phyloP scores from a whole-genome alignment of 2,888 invertebrate genomes.

The Megalurothrips usitatus region DNA sequence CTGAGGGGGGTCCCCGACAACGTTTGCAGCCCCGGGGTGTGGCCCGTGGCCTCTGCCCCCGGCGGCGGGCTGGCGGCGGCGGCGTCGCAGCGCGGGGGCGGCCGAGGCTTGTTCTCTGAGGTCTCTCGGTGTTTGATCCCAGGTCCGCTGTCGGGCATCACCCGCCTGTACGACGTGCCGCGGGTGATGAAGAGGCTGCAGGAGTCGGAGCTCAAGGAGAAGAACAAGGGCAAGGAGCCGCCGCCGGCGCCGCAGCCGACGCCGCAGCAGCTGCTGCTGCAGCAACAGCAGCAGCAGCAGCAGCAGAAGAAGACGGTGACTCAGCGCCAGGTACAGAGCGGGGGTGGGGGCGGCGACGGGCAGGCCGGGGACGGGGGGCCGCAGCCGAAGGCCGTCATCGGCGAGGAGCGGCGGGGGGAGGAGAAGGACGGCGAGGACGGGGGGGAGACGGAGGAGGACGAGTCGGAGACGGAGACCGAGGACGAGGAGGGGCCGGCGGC shows the following conservation, averaged over 20 bases:
- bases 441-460: not conserved
- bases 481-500: not conserved
- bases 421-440: constrained; percentile 31
- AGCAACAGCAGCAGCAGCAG: constrained; percentile 50
- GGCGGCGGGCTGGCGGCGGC: too few relatives aligned
- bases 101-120: not conserved
- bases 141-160: constrained; percentile 80
- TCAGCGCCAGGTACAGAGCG: constrained; percentile 20
- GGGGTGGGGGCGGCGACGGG: not conserved
- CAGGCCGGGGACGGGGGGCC: not conserved
- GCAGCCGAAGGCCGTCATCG: constrained; percentile 25
- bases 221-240: constrained; percentile 69
- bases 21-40: too few relatives aligned
- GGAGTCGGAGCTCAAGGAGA: constrained; percentile 66
- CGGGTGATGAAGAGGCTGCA: constrained; percentile 84
- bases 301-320: constrained; percentile 39
- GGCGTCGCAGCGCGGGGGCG: too few relatives aligned
- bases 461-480: not conserved
- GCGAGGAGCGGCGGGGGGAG: constrained; percentile 31
- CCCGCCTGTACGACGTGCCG: constrained; percentile 79
- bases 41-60: too few relatives aligned
- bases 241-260: constrained; percentile 46
- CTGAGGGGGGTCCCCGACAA: too few relatives aligned
- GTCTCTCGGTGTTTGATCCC: constrained; percentile 34
- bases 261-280: constrained; percentile 55